Evolutionary conservation across 2,888 invertebrate species (phyloP).

Genomic region (Cyaniris semiargus): DNA sequence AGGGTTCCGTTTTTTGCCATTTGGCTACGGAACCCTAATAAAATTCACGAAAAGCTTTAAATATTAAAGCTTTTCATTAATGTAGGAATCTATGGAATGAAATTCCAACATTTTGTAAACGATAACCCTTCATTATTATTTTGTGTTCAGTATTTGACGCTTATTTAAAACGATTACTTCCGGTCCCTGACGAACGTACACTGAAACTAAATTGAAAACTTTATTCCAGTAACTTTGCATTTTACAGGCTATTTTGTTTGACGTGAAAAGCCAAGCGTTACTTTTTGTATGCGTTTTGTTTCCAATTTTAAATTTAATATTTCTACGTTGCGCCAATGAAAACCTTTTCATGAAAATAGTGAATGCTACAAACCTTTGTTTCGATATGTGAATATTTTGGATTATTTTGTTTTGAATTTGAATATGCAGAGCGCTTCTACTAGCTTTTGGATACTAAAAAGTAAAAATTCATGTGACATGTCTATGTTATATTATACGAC

Average conservation of each 20-base stretch:
- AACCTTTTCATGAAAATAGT: background rate
- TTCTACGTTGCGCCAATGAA: constrained; percentile 13
- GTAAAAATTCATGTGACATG: no score
- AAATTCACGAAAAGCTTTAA: background rate
- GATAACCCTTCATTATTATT: background rate
- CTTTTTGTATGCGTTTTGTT: constrained; percentile 4
- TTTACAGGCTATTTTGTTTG: constrained; percentile 29
- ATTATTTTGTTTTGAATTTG: background rate
- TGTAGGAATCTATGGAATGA: background rate
- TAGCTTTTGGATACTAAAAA: background rate
- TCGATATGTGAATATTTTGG: background rate
- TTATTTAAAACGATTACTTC: constrained; percentile 23
- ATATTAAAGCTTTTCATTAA: background rate
- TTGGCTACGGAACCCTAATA: background rate
- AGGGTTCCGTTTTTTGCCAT: no score
- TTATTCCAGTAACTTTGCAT: constrained; percentile 14
- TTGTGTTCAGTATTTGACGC: constrained; percentile 1
- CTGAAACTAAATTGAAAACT: constrained; percentile 22
- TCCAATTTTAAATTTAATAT: constrained; percentile 25
- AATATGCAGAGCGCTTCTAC: background rate
- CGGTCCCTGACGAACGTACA: background rate
- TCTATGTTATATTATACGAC: no score
- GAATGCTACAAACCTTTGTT: constrained; percentile 6
- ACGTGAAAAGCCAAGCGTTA: constrained; percentile 26
- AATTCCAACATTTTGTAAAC: background rate